These are phyloP conservation scores for Eptesicus fuscus DNA, from an alignment of 2,113 vertebrate genomes.

Conservation along the genomic window DNA sequence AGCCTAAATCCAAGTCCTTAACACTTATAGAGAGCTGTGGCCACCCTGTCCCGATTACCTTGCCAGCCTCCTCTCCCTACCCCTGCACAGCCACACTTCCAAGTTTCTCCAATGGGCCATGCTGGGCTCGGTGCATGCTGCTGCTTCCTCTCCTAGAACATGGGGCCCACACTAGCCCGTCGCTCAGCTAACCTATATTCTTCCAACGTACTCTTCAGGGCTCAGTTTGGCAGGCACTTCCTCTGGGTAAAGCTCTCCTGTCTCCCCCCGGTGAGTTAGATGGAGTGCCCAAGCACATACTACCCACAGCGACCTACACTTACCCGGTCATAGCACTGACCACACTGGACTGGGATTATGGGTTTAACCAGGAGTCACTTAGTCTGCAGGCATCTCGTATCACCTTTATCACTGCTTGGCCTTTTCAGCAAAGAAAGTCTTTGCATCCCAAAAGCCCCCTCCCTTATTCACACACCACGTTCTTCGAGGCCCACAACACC, in stretches of 20 bases:
- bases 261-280: not conserved
- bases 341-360: rapidly evolving
- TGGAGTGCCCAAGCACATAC: not conserved
- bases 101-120: not conserved
- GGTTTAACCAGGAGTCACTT: not conserved
- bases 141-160: not conserved
- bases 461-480: not conserved
- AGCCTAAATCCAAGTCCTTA: not conserved
- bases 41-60: not conserved
- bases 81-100: not conserved
- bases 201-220: not conserved
- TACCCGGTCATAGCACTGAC: not conserved
- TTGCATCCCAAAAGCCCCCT: not conserved
- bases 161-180: not conserved
- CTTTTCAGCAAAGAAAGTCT: not conserved
- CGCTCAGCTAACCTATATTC: not conserved
- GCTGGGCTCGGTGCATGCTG: not conserved
- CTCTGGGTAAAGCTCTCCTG: not conserved
- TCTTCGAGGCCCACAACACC: not conserved
- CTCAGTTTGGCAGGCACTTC: not conserved
- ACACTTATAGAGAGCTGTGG: not conserved
- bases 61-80: not conserved
- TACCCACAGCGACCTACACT: rapidly evolving
- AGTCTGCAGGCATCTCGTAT: not conserved
- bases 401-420: not conserved